Evolutionary conservation across 2,888 invertebrate genomes (phyloP), one percentile per base, ranked within the genome.

Genomic region (Drosophila neotestacea): DNA sequence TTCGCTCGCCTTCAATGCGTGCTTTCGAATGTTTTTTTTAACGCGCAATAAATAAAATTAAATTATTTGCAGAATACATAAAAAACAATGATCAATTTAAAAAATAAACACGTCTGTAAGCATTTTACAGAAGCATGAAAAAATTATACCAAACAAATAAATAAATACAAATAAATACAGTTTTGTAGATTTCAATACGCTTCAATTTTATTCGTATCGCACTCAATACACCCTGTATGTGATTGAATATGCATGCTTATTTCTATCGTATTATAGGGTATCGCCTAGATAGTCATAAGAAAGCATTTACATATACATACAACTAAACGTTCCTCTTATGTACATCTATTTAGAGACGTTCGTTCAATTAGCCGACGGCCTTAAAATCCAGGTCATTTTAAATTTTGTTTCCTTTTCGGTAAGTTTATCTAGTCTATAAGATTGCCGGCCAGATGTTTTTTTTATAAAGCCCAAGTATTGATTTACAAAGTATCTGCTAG

Each of bases 1-100:
- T 72, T 61, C 68, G 51, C 34, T 28, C 71, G 56, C 48, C 44
- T 42, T 32, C 39, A 59, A 55, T 64, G 58, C 64, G 66, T 51
- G 52, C 67, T 65, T 47, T 28, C 13, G 22, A 47, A 47, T 39
- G 42, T 58, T 48, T 39, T 32, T 69, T 66, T 63, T 36, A 46
- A 47, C 58, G 46, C 59, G 68, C 64, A 73, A 85, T 88, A 84
- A 86, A 84, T 88, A 88, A 88, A 84, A 85, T 84, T 88, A 86
- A 88, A 88, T 88, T 84, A 83, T 80, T 75, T 72, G 71, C 66
- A 44, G 52, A 71, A 72, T 70, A 65, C 52, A 67, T 70, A 79
- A 87, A 78, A 81, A 85, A 72, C 77, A 59, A 61, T 67, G 58
- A 85, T 47, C 78, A 80, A 86, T 84, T 86, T 73, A 88, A 84